Base-by-base conservation (phyloP, 2,113 vertebrate genomes). In the Dascyllus trimaculatus region DNA sequence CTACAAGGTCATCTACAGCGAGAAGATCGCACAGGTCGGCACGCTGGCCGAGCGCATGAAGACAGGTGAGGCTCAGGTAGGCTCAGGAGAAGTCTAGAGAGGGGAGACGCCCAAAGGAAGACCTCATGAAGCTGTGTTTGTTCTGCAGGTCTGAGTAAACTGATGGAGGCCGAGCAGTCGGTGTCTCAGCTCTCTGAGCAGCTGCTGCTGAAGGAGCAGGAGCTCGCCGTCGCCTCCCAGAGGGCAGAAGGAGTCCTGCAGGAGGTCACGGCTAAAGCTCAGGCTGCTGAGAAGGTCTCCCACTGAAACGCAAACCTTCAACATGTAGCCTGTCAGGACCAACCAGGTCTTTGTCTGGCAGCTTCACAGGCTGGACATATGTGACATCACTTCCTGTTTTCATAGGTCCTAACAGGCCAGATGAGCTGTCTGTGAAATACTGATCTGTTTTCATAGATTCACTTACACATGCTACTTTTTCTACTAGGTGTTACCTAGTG, bases 131-230 rank as follows among this genome's bases (percentile, higher is more conserved):
- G n/a, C n/a, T n/a, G n/a, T n/a, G n/a, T n/a, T n/a, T n/a, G n/a
- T n/a, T 43, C 53, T 11, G 40, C 80, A 96, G 96, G 96, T 89
- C 93, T 96, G 58, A 82, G 92, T 59, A 96, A 96, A 52, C 87
- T 96, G 63, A 95, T 95, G 95, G 96, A 96, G 85, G 96, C 96
- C 4, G 95, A 96, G 83, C 76, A 93, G 82, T 95, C 94, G 10
- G 94, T 97, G 56, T 95, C 85, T 62, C 92, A 91, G 24, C 93
- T 97, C 9, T 96, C 95, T 4, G 85, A 93, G 53, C 93, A 95
- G 76, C 71, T 97, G 74, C 75, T 82, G 43, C 62, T 93, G 58
- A 96, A 96, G 63, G 95, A 96, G 78, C 89, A 94, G 84, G 95
- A 95, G 81, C 91, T 96, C 35, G 94, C 91, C 10, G 74, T 95